Percentiles rank a stretch among this genome's conserved stretches.
Conservation (phyloP, 2,797 vertebrate species). For the Enteromius thamalakanensis region DNA sequence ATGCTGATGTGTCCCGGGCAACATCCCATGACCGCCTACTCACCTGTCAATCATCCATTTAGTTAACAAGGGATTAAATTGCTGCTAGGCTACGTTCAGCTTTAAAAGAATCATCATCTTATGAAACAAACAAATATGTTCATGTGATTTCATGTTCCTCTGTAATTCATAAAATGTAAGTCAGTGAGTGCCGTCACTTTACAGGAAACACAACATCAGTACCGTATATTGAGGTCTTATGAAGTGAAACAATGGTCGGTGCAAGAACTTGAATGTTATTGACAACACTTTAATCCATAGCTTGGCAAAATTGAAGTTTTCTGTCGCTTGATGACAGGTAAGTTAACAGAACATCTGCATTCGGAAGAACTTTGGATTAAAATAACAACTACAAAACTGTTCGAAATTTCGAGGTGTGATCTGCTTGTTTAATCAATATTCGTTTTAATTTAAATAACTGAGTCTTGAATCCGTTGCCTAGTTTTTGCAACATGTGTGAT, state of each 20-base stretch:
- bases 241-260: background rate
- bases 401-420: background rate
- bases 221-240: background rate
- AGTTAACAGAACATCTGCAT: background rate
- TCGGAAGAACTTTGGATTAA: background rate
- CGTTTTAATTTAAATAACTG: background rate
- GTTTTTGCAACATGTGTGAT: background rate
- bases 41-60: conserved; percentile 5
- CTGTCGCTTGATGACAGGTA: background rate
- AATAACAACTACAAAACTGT: background rate
- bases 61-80: background rate
- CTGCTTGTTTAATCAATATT: background rate
- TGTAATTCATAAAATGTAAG: background rate
- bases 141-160: background rate
- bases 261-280: background rate
- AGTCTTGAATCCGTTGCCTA: background rate
- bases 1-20: conserved; percentile 4
- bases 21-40: background rate
- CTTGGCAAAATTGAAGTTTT: background rate
- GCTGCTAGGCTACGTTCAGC: background rate
- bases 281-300: background rate
- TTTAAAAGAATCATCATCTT: background rate
- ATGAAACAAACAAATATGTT: background rate
- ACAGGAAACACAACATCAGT: background rate
- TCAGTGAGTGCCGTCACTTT: background rate